Base-by-base conservation (phyloP, 2,113 vertebrate genomes). In the Petromus typicus region DNA sequence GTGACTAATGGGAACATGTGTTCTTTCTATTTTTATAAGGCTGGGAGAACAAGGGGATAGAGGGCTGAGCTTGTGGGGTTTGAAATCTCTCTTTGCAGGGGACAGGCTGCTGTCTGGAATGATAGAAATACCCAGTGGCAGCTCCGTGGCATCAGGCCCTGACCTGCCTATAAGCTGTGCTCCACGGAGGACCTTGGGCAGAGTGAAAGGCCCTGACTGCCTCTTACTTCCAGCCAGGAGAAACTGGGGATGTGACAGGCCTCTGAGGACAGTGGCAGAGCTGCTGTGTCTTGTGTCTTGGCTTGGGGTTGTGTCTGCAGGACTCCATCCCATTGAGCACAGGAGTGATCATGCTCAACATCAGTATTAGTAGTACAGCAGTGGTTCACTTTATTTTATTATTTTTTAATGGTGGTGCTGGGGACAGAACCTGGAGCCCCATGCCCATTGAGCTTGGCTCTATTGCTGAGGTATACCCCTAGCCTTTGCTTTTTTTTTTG, bases 1-100 rank as follows among this genome's bases (percentile, higher is more conserved):
- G 94, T 95, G 96, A 97, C 98, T 98, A 98, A 98, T 99, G 98
- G 98, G 98, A 98, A 98, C 98, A 98, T 97, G 98, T 98, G 98
- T 98, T 98, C 98, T 89, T 98, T 97, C 98, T 98, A 98, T 98
- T 98, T 98, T 97, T 97, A 57, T 98, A 71, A 96, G 94, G 64
- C 91, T 3, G 79, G 75, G 66, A 96, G 96, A 94, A 95, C 54
- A 79, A 91, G 93, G 96, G 95, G 96, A 95, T 78, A 85, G 93
- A 96, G 86, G 96, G 89, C 84, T 2, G 94, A 71, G 95, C 96
- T 95, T 43, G 8, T 37, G 0, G 18, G 97, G 85, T 51, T 92
- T 90, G 71, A 93, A 64, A 56, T 83, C 84, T 96, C 96, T 93
- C 84, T 64, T 75, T 97, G 91, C 97, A 30, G n/a, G 83, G 94